Percentiles rank a stretch among this genome's conserved stretches.
phyloP scores from a whole-genome alignment of 2,797 vertebrate species.

The Nothura maculosa region DNA sequence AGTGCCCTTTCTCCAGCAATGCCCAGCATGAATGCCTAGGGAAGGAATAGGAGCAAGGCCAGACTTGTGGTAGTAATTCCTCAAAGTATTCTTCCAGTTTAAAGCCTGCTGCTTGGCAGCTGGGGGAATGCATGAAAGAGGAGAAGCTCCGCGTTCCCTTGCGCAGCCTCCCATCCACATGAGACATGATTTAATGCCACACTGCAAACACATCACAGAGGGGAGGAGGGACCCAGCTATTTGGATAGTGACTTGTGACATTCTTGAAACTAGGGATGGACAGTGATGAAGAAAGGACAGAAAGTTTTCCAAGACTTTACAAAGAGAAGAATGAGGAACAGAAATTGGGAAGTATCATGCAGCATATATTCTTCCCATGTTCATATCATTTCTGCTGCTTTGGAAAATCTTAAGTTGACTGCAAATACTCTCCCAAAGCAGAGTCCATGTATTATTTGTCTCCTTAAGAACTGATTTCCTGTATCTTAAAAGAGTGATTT shows the following conservation, averaged over 20 bases:
- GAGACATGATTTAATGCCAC: not conserved
- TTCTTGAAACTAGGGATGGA: not conserved
- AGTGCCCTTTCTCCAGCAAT: not conserved
- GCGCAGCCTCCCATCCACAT: not conserved
- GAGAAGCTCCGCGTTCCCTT: not conserved
- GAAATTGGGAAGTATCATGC: not conserved
- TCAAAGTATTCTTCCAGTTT: not conserved
- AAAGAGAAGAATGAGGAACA: not conserved
- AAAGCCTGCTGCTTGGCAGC: not conserved
- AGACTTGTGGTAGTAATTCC: not conserved
- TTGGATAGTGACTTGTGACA: not conserved
- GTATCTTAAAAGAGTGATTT: not conserved
- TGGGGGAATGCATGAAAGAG: not conserved
- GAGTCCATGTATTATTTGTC: not conserved
- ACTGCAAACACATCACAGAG: not conserved
- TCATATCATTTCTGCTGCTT: not conserved
- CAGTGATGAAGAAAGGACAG: not conserved
- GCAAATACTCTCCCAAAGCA: not conserved
- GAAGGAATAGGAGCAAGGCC: not conserved
- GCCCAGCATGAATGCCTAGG: not conserved
- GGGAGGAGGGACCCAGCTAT: not conserved
- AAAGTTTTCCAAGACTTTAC: not conserved
- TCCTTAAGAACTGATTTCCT: not conserved
- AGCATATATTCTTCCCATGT: not conserved
- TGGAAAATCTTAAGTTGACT: not conserved